Evolutionary conservation across 2,797 vertebrate genomes (phyloP), one percentile per base, ranked within the genome.

Genomic region (Myotis daubentonii): DNA sequence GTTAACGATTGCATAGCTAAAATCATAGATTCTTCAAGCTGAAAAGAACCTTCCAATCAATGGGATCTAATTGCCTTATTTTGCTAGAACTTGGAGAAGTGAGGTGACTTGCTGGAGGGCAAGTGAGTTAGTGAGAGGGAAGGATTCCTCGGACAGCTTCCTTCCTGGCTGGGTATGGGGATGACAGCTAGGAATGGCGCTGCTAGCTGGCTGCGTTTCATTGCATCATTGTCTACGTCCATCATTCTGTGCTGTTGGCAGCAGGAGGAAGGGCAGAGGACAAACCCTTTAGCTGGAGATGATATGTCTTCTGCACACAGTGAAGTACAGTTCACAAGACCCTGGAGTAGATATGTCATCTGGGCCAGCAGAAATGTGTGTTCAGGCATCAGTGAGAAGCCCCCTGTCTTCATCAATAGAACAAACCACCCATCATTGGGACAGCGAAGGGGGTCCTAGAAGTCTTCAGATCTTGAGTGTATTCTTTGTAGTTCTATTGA

Each of bases 1-100:
- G 76, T 81, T 95, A 91, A 88, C 3, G 25, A 41, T 72, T 84
- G 38, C 91, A 72, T 65, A 97, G 65, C 95, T 97, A 72, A 95
- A 95, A 94, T 93, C 91, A 89, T 66, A 96, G 90, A 87, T 89
- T 96, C 94, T 92, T 93, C 78, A 92, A 38, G 79, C 81, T 68
- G 57, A 70, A 94, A 83, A 90, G 94, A 95, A 51, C 85, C 51
- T 94, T 85, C 88, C 25, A 95, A 83, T 93, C 89, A 82, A 41
- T 94, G 86, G 85, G 95, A 95, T 95, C 94, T 97, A 94, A 96
- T 96, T 95, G 91, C 86, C 83, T 96, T 94, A 75, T 96, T 95
- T 96, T 84, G 85, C 95, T 66, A 51, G 65, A 51, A 91, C 78
- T 86, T 80, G 60, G 82, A 92, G 83, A 66, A 80, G 70, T 71